Evolutionary conservation across 2,888 invertebrate species (phyloP), one percentile per base, ranked within the genome.

Genomic region (Imbricaverruca yamaguchii): DNA sequence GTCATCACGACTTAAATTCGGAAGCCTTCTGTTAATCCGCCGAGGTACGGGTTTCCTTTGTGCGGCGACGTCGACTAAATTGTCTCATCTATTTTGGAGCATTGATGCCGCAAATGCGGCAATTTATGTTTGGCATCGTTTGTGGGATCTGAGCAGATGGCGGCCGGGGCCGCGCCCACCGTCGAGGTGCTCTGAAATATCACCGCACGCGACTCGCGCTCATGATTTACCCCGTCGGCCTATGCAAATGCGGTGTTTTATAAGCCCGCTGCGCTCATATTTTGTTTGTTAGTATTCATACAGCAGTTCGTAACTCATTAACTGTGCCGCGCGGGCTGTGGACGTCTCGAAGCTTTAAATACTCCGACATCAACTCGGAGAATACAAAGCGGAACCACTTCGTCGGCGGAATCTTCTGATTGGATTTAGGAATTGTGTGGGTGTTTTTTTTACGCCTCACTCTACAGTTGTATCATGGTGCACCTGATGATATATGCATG

Each of bases 201-300:
- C 56, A 39, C 65, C 53, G 39, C 65, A 13, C 53, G 18, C 74
- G 9, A 53, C 23, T 15, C 15, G 6, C 53, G 18, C 53, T 15
- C 79, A 59, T 79, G 79, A 79, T 79, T 79, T 79, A 79, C 23
- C 79, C 7, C 25, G 23, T 3, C 23, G 11, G 59, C 23, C 15
- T 79, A 79, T 79, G 79, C 57, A 79, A n/a, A 79, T 79, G 57
- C 23, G 7, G 79, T 25, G 18, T 21, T 79, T 79, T 79, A 79
- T 79, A 79, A 57, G 79, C 57, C 57, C 57, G 4, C 79, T 21
- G 56, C 57, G 79, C 79, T 79, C 79, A 79, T 79, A 79, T 79
- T 79, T 79, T 79, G 79, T 79, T 79, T 79, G 79, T 79, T 79
- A 79, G 79, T 79, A 79, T 79, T 56, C 79, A 79, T 79, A 59